A percentile compares a stretch with the other conserved stretches of the same genome.
Evolutionary conservation across 2,113 vertebrate genomes (phyloP).

Genomic region (Hystrix brachyura): DNA sequence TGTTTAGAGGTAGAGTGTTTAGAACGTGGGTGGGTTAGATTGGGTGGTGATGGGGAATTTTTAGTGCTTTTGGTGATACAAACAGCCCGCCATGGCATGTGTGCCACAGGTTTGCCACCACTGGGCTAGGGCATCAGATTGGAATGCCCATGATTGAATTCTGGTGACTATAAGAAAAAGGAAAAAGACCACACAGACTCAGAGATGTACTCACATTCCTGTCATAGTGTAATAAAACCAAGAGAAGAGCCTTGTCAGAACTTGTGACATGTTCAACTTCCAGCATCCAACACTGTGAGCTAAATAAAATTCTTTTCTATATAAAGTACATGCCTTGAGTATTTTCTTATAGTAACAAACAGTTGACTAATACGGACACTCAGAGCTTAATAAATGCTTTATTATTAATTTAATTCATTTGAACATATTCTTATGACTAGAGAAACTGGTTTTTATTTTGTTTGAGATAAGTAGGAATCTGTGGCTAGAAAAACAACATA

Average conservation of each 20-base stretch:
- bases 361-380: neutral
- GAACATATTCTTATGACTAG: neutral
- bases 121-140: neutral
- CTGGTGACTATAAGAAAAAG: neutral
- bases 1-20: neutral
- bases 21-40: neutral
- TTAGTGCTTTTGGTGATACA: neutral
- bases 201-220: neutral
- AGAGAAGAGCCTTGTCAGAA: neutral
- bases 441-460: neutral
- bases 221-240: neutral
- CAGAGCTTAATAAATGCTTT: neutral
- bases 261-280: neutral
- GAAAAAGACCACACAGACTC: neutral
- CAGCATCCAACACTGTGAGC: neutral
- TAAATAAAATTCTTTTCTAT: neutral
- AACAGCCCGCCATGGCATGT: neutral
- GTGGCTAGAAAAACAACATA: constrained; percentile 2
- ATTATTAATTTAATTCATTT: constrained; percentile 7
- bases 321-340: neutral
- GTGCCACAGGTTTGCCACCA: neutral
- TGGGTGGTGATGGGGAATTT: neutral
- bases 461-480: constrained; percentile 25
- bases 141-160: neutral
- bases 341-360: neutral